A percentile compares a stretch with the other conserved stretches of the same genome.
phyloP scores from a whole-genome alignment of 2,113 vertebrate species.

The Gasterosteus nipponicus region DNA sequence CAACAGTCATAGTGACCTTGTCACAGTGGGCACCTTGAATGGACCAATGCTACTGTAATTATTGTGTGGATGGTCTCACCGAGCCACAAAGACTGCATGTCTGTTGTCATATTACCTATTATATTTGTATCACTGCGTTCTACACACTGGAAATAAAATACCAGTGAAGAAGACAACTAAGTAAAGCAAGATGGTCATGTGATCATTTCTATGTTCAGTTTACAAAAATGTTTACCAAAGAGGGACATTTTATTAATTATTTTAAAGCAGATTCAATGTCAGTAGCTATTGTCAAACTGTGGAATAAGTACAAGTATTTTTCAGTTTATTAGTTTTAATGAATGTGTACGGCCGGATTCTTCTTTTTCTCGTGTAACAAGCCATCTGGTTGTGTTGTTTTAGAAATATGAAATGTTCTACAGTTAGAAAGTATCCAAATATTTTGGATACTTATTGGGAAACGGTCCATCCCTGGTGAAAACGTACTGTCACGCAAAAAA shows the following conservation, averaged over 20 bases:
- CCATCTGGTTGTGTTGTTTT: not conserved
- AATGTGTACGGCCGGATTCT: not conserved
- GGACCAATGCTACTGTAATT: not conserved
- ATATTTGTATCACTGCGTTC: not conserved
- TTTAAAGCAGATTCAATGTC: too few species aligned
- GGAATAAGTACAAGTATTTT: not conserved
- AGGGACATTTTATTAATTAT: too few species aligned
- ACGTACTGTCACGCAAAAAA: slow-evolving; percentile 15
- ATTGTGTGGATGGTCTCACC: not conserved
- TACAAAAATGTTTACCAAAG: too few species aligned
- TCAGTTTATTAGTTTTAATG: not conserved
- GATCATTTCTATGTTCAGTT: too few species aligned
- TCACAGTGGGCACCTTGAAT: not conserved
- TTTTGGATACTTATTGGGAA: slow-evolving; percentile 1
- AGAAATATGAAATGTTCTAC: not conserved
- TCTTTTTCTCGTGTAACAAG: not conserved
- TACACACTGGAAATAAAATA: not conserved
- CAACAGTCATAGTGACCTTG: not conserved
- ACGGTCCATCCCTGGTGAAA: slow-evolving; percentile 30
- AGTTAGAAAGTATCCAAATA: not conserved
- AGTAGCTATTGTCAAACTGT: too few species aligned
- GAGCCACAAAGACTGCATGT: not conserved
- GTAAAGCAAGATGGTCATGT: not conserved
- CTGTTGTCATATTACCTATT: not conserved
- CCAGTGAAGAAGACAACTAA: not conserved